Evolutionary conservation across 2,888 invertebrate species (phyloP).

Genomic region (Crocallis elinguaria): DNA sequence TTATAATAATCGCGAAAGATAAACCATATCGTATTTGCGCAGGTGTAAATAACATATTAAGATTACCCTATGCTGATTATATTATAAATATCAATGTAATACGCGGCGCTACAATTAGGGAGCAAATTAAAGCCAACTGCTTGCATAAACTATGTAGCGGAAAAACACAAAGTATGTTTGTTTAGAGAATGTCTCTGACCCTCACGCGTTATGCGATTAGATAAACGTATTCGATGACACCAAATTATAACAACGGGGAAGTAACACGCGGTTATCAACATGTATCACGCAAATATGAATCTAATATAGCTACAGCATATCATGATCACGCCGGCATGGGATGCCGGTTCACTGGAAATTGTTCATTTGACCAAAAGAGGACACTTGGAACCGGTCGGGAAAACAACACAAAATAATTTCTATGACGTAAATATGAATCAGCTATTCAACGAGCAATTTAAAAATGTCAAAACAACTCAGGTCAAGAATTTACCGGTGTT

Average conservation of each 20-base stretch:
- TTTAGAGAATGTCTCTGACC: slow-evolving; percentile 27
- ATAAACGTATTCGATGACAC: slow-evolving; percentile 31
- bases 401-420: slow-evolving; percentile 36
- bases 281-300: background rate
- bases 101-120: background rate
- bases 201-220: slow-evolving; percentile 33
- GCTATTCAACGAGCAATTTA: slow-evolving; percentile 37
- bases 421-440: slow-evolving; percentile 24
- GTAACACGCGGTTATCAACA: slow-evolving; percentile 17
- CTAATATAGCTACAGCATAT: slow-evolving; percentile 38
- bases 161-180: slow-evolving; percentile 4
- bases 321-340: slow-evolving; percentile 53
- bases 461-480: slow-evolving; percentile 42
- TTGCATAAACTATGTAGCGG: slow-evolving; percentile 5
- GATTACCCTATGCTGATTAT: slow-evolving; percentile 21
- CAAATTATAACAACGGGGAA: slow-evolving; percentile 15
- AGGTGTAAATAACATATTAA: slow-evolving; percentile 13
- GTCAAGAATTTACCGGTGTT: slow-evolving; percentile 43
- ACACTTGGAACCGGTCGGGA: slow-evolving; percentile 46
- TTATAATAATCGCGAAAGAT: background rate
- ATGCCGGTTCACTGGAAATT: slow-evolving; percentile 53
- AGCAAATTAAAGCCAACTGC: background rate
- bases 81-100: slow-evolving; percentile 6
- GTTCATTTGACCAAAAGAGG: slow-evolving; percentile 50
- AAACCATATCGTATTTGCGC: slow-evolving; percentile 7